Percentiles rank a stretch among this genome's conserved stretches.
phyloP scores from a whole-genome alignment of 1,140 invertebrate species.

The Danaus melanippus region DNA sequence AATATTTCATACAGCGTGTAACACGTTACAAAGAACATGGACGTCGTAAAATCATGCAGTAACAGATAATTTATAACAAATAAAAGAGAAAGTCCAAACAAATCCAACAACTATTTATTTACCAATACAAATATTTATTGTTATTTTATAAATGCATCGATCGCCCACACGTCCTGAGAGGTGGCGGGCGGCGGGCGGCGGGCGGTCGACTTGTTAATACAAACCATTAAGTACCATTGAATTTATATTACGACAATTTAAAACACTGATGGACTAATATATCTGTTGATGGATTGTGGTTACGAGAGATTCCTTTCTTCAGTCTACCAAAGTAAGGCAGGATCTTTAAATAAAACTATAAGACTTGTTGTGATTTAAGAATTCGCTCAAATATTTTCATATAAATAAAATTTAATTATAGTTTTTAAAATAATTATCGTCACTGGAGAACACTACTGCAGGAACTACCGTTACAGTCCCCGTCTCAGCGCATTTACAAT shows the following conservation, averaged over 20 bases:
- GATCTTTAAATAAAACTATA: no score
- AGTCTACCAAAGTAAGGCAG: no score
- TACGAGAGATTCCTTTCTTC: no score
- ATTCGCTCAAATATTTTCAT: no score
- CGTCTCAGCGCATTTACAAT: slow-evolving; percentile 25
- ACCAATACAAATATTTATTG: no score
- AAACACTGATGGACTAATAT: slow-evolving; percentile 20
- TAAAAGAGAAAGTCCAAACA: slow-evolving; percentile 15
- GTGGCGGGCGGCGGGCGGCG: slow-evolving; percentile 14
- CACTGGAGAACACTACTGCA: no score
- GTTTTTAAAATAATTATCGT: no score
- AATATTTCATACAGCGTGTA: slow-evolving; percentile 7
- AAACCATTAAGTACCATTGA: slow-evolving; percentile 32
- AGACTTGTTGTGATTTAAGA: no score
- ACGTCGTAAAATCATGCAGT: no score
- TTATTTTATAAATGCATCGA: slow-evolving; percentile 13
- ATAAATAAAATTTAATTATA: no score
- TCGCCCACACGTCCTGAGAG: slow-evolving; percentile 30
- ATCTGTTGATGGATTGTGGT: slow-evolving; percentile 10
- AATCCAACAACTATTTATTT: no score
- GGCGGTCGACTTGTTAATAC: slow-evolving; percentile 29
- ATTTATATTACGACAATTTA: slow-evolving; percentile 38
- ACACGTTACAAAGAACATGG: slow-evolving; percentile 13
- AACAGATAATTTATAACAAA: slow-evolving; percentile 1
- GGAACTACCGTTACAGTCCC: slow-evolving; percentile 30